phyloP scores from a whole-genome alignment of 2,888 invertebrate species.

The Drosophila cyrtoloma region DNA sequence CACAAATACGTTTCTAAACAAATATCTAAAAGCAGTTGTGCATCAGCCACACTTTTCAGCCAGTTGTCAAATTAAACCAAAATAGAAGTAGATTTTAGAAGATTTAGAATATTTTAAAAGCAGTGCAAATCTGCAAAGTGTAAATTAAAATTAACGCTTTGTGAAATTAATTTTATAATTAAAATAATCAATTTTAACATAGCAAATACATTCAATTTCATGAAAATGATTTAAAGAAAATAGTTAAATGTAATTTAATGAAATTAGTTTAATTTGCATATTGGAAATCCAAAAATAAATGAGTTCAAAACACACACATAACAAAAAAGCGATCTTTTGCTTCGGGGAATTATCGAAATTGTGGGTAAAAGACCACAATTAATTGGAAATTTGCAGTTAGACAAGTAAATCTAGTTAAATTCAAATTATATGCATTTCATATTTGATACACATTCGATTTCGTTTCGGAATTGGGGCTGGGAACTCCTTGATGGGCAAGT shows the following conservation, averaged over 20 bases:
- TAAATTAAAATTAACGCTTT: not conserved
- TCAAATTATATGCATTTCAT: constrained; percentile 63
- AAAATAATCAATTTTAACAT: not conserved
- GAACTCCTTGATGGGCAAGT: constrained; percentile 74
- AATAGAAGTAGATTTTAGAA: too few relatives aligned
- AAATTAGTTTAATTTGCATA: not conserved
- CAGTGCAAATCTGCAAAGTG: not conserved
- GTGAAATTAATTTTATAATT: not conserved
- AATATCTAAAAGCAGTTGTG: not conserved
- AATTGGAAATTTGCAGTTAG: constrained; percentile 33
- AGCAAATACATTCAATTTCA: not conserved
- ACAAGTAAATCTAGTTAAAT: constrained; percentile 48
- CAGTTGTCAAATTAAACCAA: not conserved
- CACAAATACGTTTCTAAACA: not conserved
- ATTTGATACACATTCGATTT: constrained; percentile 59
- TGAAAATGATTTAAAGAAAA: not conserved
- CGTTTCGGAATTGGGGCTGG: constrained; percentile 49
- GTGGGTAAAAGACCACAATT: constrained; percentile 11
- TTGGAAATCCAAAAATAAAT: not conserved
- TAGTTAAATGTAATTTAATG: not conserved
- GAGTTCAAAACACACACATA: not conserved
- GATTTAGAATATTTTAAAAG: not conserved
- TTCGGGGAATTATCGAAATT: constrained; percentile 18
- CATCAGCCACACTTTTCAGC: not conserved
- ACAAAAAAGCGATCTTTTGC: constrained; percentile 5